Evolutionary conservation across 2,888 invertebrate species (phyloP), one percentile per base, ranked within the genome.

Genomic region (Ypsolopha sequella): DNA sequence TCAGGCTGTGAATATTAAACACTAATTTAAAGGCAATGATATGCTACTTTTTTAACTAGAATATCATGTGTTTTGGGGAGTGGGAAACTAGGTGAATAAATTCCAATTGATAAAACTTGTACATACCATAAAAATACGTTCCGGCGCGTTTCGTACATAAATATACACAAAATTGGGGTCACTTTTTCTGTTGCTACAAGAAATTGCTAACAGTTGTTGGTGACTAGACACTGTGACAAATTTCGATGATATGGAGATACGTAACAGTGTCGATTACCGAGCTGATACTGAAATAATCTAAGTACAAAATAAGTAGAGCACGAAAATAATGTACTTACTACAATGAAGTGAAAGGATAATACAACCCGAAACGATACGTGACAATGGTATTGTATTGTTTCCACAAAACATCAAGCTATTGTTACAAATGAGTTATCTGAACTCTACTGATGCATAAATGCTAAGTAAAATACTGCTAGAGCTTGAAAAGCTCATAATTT

Each of bases 261-360:
- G 36, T 55, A 55, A 45, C n/a, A 24, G 14, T 45, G 45, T 56
- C 55, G 57, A 62, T 56, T 55, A 55, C 47, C 50, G 54, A 55
- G 53, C 57, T 54, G 63, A 63, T 63, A 70, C 63, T 64, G 60
- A 55, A 55, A 51, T 51, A 65, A 35, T 39, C 39, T 48, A 14
- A 73, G 65, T 67, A 63, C 55, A 55, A 61, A 75, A 62, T 81
- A 86, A 84, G 85, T 86, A 78, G 85, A 86, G 82, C 85, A 86
- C 80, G 76, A 80, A 81, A 80, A 75, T 76, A 76, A 66, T 75
- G 74, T 75, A 76, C 72, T 9, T 49, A 77, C 76, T 76, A 53
- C 46, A 51, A 76, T 77, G 74, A 86, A 85, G 85, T 86, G 85
- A 86, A 86, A 86, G 85, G 85, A 76, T 78, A 70, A 76, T 78